Conservation (phyloP, 2,113 vertebrate species). For the Leptosomus discolor region DNA sequence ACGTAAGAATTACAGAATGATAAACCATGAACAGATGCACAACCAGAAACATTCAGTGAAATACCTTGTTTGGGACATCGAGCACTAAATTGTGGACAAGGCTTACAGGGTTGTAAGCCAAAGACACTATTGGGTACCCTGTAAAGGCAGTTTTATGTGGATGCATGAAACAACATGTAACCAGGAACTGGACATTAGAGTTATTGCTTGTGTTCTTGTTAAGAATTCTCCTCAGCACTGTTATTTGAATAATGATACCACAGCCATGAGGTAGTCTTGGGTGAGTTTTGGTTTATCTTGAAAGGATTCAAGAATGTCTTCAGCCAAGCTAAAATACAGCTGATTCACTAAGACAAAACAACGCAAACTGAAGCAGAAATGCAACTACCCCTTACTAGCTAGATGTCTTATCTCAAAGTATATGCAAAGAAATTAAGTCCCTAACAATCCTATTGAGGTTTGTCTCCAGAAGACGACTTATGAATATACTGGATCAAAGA, state of each 20-base stretch:
- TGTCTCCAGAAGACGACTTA: not conserved
- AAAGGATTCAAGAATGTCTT: not conserved
- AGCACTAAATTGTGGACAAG: not conserved
- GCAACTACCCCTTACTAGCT: not conserved
- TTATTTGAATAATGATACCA: not conserved
- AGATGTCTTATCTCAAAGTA: not conserved
- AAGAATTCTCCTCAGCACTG: not conserved
- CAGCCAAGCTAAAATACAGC: not conserved
- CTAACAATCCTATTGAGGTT: not conserved
- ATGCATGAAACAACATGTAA: not conserved
- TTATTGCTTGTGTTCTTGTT: not conserved
- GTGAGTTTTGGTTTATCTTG: not conserved
- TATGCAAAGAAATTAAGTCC: not conserved
- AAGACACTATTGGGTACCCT: not conserved
- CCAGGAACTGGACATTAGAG: rapidly evolving
- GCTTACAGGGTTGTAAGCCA: not conserved
- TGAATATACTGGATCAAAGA: not conserved
- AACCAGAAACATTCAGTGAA: not conserved
- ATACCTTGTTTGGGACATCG: not conserved
- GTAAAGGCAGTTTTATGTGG: rapidly evolving
- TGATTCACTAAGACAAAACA: not conserved
- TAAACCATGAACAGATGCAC: not conserved
- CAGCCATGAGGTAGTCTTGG: not conserved
- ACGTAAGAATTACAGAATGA: not conserved
- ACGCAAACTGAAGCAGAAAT: not conserved